phyloP scores from a whole-genome alignment of 1,140 invertebrate genomes.

The Drosophila baimaii region DNA sequence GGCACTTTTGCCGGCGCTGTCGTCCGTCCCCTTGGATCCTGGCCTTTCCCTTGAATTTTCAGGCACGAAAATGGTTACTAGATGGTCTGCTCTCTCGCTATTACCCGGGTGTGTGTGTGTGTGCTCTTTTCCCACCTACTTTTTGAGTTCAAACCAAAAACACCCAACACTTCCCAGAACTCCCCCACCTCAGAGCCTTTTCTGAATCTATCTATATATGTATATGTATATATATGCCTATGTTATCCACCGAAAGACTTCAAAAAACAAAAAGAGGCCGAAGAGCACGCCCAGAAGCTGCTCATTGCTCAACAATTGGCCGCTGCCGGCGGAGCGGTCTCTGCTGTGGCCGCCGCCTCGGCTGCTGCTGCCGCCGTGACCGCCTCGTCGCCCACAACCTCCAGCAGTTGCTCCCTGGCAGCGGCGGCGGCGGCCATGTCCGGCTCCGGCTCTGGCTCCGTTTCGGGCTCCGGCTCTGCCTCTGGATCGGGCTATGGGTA shows the following conservation, averaged over 20 bases:
- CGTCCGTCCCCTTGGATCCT: neutral
- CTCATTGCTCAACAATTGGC: slow-evolving; percentile 81
- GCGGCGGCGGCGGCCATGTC: neutral
- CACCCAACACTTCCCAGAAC: neutral
- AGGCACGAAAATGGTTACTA: slow-evolving; percentile 1
- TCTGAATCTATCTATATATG: slow-evolving; percentile 14
- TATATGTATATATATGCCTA: slow-evolving; percentile 31
- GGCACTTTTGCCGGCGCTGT: slow-evolving; percentile 25
- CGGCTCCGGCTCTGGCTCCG: neutral
- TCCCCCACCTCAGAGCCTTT: neutral
- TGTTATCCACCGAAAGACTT: slow-evolving; percentile 59
- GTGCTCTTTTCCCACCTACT: neutral
- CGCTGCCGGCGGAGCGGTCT: slow-evolving; percentile 56
- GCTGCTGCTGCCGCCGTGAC: slow-evolving; percentile 28
- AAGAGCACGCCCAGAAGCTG: slow-evolving; percentile 83
- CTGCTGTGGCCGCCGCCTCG: slow-evolving; percentile 34
- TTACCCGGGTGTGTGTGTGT: slow-evolving; percentile 1
- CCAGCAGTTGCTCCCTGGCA: slow-evolving; percentile 27
- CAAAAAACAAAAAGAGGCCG: slow-evolving; percentile 84
- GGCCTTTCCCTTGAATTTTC: slow-evolving; percentile 6
- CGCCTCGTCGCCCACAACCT: slow-evolving; percentile 46
- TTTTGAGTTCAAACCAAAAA: slow-evolving; percentile 1
- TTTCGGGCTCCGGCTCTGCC: neutral
- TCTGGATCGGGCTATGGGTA: slow-evolving; percentile 8
- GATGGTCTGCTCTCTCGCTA: neutral